Conservation (phyloP, 2,888 invertebrate species). For the Plagodis dolabraria region DNA sequence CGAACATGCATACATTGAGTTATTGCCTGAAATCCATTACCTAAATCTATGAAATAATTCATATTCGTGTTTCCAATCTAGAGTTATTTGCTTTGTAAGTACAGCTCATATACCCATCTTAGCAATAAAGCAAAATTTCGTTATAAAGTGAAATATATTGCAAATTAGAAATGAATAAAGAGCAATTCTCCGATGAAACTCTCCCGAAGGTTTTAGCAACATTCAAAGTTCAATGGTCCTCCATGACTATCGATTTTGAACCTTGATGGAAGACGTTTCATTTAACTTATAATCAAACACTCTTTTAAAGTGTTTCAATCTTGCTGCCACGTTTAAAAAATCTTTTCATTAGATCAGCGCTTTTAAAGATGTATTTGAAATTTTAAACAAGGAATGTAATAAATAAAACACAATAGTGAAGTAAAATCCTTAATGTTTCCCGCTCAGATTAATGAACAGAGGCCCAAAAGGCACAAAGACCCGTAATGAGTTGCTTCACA, state of each 20-base stretch:
- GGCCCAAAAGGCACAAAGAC: conserved; percentile 56
- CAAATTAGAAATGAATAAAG: conserved; percentile 39
- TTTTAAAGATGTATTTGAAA: conserved; percentile 12
- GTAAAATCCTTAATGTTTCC: conserved; percentile 35
- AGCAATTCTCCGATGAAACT: conserved; percentile 39
- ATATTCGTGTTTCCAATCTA: conserved; percentile 28
- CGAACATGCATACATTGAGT: conserved; percentile 26
- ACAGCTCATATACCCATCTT: conserved; percentile 12
- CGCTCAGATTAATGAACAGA: conserved; percentile 55
- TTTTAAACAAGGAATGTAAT: conserved; percentile 10
- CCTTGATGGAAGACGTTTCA: conserved; percentile 15
- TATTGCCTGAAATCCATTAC: conserved; percentile 27
- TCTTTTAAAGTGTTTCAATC: conserved; percentile 3
- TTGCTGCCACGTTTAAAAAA: conserved; percentile 4
- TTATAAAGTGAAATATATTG: conserved; percentile 35
- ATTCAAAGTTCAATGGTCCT: conserved; percentile 38
- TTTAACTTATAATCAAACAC: conserved; percentile 9
- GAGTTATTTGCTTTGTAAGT: conserved; percentile 19
- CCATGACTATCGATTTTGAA: conserved; percentile 32
- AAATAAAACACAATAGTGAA: conserved; percentile 13
- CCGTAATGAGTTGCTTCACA: conserved; percentile 55
- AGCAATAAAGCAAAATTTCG: conserved; percentile 24
- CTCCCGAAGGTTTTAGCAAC: conserved; percentile 27
- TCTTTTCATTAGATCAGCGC: conserved; percentile 1
- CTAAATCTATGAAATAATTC: conserved; percentile 29